A percentile compares a stretch with the other conserved stretches of the same genome.
phyloP scores from a whole-genome alignment of 2,888 invertebrate genomes.

The Eurytoma adleriae region DNA sequence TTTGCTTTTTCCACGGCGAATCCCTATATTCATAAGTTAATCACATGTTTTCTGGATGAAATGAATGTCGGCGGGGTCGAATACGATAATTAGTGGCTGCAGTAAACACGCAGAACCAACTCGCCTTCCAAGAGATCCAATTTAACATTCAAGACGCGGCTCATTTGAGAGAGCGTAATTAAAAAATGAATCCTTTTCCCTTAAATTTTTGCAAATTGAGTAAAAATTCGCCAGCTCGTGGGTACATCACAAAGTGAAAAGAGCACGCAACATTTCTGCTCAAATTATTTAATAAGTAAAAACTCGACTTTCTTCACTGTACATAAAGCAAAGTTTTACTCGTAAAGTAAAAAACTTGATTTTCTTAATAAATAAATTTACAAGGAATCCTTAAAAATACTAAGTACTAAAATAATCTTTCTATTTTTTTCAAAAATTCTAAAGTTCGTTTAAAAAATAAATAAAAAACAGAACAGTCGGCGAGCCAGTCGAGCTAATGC shows the following conservation, averaged over 20 bases:
- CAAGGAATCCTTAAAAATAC: no score
- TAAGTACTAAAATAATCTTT: no score
- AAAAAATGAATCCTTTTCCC: constrained; percentile 9
- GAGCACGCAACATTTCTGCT: no score
- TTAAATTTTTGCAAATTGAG: constrained; percentile 20
- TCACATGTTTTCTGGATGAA: constrained; percentile 44
- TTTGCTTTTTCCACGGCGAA: neutral
- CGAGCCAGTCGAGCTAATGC: no score
- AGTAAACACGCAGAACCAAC: constrained; percentile 2
- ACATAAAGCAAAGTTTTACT: no score
- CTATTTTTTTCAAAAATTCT: no score
- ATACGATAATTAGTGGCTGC: constrained; percentile 46
- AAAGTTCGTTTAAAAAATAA: no score
- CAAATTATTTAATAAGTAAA: no score
- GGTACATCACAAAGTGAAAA: neutral
- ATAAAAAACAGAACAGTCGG: no score
- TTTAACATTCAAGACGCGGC: constrained; percentile 27
- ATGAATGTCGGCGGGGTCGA: constrained; percentile 23
- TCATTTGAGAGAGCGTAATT: constrained; percentile 17
- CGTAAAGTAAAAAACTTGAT: no score
- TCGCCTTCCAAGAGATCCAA: constrained; percentile 26
- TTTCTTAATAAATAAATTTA: no score
- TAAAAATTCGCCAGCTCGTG: constrained; percentile 36
- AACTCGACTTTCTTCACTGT: no score
- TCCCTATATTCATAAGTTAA: constrained; percentile 39